phyloP scores from a whole-genome alignment of 1,140 invertebrate species.

The Drosophila eugracilis region DNA sequence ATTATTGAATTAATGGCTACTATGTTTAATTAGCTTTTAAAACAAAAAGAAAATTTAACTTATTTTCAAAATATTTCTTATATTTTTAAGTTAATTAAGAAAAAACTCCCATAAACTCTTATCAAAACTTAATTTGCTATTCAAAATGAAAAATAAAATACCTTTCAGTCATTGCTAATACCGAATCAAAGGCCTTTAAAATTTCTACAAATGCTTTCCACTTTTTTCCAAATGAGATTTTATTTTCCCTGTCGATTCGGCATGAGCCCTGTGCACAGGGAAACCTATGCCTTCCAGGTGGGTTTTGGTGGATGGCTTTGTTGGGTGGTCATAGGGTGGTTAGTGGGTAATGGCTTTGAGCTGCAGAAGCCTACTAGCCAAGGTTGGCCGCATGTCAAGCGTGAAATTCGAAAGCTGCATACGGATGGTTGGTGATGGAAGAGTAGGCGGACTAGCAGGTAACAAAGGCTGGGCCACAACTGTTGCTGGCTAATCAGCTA shows the following conservation, averaged over 20 bases:
- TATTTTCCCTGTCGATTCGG: neutral
- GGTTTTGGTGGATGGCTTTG: neutral
- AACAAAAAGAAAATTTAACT: too few relatives aligned
- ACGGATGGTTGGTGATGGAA: neutral
- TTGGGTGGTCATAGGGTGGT: neutral
- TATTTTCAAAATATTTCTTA: too few relatives aligned
- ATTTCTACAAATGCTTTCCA: too few relatives aligned
- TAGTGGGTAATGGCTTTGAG: neutral
- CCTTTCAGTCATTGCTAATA: too few relatives aligned
- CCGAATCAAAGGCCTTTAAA: too few relatives aligned
- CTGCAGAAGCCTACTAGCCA: constrained; percentile 5
- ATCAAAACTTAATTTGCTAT: too few relatives aligned
- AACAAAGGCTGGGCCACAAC: constrained; percentile 6
- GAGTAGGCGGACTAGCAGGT: neutral
- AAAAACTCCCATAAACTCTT: too few relatives aligned
- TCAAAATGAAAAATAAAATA: too few relatives aligned
- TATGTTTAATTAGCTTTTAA: too few relatives aligned
- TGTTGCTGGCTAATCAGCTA: constrained; percentile 27
- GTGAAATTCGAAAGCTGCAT: constrained; percentile 55
- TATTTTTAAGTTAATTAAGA: too few relatives aligned
- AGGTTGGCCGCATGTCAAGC: constrained; percentile 35
- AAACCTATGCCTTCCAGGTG: neutral
- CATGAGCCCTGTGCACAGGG: neutral
- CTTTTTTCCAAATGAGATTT: neutral
- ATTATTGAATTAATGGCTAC: too few relatives aligned